phyloP scores from a whole-genome alignment of 30 jellyfish, hydroid and myxozoan genomes.

The Rhopilema esculentum region DNA sequence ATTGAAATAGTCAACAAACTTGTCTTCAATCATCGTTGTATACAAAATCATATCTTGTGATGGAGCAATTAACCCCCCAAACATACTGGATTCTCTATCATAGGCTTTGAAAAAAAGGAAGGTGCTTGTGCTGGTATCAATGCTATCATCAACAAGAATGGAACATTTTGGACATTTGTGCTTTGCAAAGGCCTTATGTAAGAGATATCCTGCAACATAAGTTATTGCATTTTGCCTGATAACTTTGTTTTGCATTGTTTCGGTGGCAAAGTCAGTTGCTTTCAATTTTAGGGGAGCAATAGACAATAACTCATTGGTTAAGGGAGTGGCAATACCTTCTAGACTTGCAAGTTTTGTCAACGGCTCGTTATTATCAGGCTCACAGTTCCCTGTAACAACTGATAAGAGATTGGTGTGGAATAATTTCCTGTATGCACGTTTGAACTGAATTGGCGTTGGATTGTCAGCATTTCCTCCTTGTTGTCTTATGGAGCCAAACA shows the following conservation, averaged over 20 bases:
- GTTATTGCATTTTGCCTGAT: conserved; percentile 37
- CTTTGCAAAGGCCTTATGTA: background rate
- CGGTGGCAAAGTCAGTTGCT: conserved; percentile 26
- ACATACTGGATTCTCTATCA: conserved; percentile 25
- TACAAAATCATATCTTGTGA: background rate
- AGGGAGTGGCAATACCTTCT: too few species aligned
- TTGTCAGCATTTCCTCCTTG: conserved; percentile 54
- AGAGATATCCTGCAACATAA: conserved; percentile 25
- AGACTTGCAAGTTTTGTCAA: background rate
- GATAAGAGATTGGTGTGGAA: conserved; percentile 33
- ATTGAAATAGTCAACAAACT: conserved; percentile 7
- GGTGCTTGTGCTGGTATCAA: background rate
- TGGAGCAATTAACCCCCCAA: conserved; percentile 40
- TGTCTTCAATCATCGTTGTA: conserved; percentile 23
- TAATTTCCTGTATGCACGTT: too few species aligned
- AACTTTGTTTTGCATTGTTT: conserved; percentile 9
- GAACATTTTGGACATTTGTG: conserved; percentile 18
- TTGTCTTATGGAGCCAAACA: conserved; percentile 24
- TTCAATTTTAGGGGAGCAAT: conserved; percentile 1
- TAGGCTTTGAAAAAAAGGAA: conserved; percentile 39
- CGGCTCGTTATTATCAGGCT: conserved; percentile 4
- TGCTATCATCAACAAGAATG: conserved; percentile 1
- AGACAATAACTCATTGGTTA: too few species aligned
- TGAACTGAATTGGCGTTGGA: conserved; percentile 38
- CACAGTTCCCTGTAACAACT: conserved; percentile 23